These are phyloP conservation scores for Leucophenga varia DNA, from an alignment of 1,140 invertebrate species.

Conservation along the genomic window DNA sequence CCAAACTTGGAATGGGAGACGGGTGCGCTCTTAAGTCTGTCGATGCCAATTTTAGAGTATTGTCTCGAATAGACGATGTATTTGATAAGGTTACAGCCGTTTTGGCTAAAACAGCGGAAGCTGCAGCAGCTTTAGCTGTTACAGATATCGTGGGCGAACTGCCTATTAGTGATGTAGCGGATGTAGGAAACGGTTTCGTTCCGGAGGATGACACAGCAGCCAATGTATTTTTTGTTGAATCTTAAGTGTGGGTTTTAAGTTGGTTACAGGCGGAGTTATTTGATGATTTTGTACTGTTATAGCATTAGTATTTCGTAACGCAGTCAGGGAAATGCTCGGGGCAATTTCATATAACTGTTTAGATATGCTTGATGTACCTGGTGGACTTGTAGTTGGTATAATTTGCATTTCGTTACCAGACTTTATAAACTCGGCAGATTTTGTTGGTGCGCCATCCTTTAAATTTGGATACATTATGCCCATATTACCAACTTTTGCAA, in stretches of 20 bases:
- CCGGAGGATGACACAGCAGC: conserved; percentile 2
- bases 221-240: conserved; percentile 1
- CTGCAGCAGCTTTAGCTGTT: neutral
- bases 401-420: conserved; percentile 35
- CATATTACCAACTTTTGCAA: too few species aligned
- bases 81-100: neutral
- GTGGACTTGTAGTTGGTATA: conserved; percentile 36
- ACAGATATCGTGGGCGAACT: neutral
- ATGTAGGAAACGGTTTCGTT: neutral
- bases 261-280: neutral
- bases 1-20: too few species aligned
- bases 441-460: too few species aligned
- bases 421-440: too few species aligned
- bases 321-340: conserved; percentile 36
- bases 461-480: too few species aligned
- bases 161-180: neutral
- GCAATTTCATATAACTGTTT: conserved; percentile 36
- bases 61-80: too few species aligned
- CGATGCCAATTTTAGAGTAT: too few species aligned
- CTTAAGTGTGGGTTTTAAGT: neutral
- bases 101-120: neutral
- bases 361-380: conserved; percentile 30
- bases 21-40: too few species aligned
- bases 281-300: neutral
- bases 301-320: conserved; percentile 10